Percentiles rank a stretch among this genome's conserved stretches.
These are phyloP conservation scores for Glaucomys volans DNA, from an alignment of 2,113 vertebrate species.

Conservation along the genomic window DNA sequence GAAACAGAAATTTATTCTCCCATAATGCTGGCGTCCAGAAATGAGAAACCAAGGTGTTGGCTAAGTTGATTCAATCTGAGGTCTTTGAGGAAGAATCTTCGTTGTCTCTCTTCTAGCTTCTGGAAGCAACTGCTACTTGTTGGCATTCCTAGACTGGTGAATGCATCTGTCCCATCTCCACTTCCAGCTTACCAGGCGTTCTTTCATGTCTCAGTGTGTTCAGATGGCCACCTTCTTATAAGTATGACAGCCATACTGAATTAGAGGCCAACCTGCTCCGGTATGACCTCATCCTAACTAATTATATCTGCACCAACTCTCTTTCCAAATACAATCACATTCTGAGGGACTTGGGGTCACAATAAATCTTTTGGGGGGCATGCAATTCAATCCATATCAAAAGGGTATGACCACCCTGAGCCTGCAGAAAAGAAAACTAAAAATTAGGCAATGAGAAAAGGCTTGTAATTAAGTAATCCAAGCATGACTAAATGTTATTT, in stretches of 20 bases:
- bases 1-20: not conserved
- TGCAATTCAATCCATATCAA: not conserved
- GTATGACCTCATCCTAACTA: not conserved
- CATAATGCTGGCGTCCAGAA: not conserved
- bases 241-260: not conserved
- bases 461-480: not conserved
- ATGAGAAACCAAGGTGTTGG: not conserved
- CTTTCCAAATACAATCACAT: not conserved
- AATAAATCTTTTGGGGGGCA: not conserved
- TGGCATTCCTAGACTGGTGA: not conserved
- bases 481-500: constrained; percentile 31
- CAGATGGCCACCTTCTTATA: not conserved
- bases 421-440: constrained; percentile 13
- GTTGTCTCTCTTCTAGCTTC: not conserved
- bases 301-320: not conserved
- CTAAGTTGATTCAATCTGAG: not conserved
- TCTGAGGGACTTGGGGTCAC: not conserved
- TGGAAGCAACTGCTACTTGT: not conserved
- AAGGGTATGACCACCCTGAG: not conserved
- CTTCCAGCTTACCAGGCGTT: not conserved
- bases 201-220: not conserved
- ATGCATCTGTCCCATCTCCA: not conserved
- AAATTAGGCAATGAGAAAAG: not conserved
- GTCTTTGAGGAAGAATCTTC: not conserved
- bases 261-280: not conserved